Conservation (phyloP, 92 coral and sea anemone species). For the Micromussa lordhowensis region DNA sequence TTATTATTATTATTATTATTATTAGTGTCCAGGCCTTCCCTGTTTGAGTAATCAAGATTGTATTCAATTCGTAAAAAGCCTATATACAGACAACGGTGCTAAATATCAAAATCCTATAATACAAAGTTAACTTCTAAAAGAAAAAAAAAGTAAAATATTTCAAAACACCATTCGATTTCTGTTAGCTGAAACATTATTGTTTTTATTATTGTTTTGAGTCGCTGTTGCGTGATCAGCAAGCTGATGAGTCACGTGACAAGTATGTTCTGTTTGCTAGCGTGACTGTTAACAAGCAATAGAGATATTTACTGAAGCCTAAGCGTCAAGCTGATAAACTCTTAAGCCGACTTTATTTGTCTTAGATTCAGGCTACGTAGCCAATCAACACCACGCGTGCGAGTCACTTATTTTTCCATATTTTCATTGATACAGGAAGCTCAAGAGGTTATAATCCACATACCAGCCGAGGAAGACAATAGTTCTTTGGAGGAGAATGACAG, state of each 20-base stretch:
- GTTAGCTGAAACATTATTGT: too few species aligned
- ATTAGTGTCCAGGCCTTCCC: too few species aligned
- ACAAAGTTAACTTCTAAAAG: too few species aligned
- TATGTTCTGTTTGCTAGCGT: neutral
- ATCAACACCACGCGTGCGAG: neutral
- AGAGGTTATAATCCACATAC: slow-evolving; percentile 64
- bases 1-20: too few species aligned
- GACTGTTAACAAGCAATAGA: neutral
- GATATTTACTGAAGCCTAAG: neutral
- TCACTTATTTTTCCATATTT: neutral
- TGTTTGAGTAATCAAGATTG: too few species aligned
- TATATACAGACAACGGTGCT: too few species aligned
- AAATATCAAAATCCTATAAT: too few species aligned
- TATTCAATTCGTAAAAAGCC: too few species aligned
- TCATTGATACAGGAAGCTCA: slow-evolving; percentile 68
- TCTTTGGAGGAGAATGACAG: slow-evolving; percentile 64
- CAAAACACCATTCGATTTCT: too few species aligned
- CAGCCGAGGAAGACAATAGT: slow-evolving; percentile 60
- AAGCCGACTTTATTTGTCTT: neutral
- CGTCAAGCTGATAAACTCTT: neutral
- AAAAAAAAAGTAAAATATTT: too few species aligned
- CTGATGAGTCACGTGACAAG: neutral
- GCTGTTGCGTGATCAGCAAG: too few species aligned
- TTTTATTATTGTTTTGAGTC: too few species aligned
- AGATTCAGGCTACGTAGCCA: neutral